These are phyloP conservation scores for Papilio dardanus DNA, from an alignment of 1,140 invertebrate genomes.

Conservation along the genomic window DNA sequence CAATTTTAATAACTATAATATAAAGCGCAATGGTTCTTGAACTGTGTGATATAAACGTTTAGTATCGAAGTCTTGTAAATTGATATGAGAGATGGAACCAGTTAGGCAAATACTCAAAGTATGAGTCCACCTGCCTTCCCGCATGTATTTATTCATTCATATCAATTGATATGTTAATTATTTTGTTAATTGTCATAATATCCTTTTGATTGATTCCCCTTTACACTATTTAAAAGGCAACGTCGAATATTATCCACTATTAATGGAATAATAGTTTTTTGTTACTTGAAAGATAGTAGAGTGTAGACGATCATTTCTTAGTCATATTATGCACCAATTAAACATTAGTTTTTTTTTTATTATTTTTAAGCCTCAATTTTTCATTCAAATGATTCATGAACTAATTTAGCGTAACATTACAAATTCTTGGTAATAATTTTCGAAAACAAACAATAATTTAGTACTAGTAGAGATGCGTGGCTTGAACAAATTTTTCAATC, in stretches of 20 bases:
- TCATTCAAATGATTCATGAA: neutral
- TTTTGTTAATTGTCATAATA: slow-evolving; percentile 48
- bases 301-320: neutral
- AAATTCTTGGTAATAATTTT: slow-evolving; percentile 35
- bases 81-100: slow-evolving; percentile 71
- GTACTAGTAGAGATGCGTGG: slow-evolving; percentile 40
- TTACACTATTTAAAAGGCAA: neutral
- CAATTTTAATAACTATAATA: neutral
- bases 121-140: slow-evolving; percentile 71
- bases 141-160: slow-evolving; percentile 64
- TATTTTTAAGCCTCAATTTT: too few relatives aligned
- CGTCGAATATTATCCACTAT: neutral
- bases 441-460: slow-evolving; percentile 54
- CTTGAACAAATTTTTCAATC: slow-evolving; percentile 69
- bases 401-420: slow-evolving; percentile 41
- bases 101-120: slow-evolving; percentile 78
- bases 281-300: neutral
- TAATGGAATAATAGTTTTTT: neutral
- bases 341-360: too few relatives aligned
- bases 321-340: neutral
- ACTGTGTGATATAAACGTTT: slow-evolving; percentile 8
- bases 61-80: slow-evolving; percentile 46
- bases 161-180: slow-evolving; percentile 56
- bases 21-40: slow-evolving; percentile 47
- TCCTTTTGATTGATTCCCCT: slow-evolving; percentile 10